These are phyloP conservation scores for Xiphophorus maculatus DNA, from an alignment of 2,113 vertebrate genomes.

Conservation along the genomic window DNA sequence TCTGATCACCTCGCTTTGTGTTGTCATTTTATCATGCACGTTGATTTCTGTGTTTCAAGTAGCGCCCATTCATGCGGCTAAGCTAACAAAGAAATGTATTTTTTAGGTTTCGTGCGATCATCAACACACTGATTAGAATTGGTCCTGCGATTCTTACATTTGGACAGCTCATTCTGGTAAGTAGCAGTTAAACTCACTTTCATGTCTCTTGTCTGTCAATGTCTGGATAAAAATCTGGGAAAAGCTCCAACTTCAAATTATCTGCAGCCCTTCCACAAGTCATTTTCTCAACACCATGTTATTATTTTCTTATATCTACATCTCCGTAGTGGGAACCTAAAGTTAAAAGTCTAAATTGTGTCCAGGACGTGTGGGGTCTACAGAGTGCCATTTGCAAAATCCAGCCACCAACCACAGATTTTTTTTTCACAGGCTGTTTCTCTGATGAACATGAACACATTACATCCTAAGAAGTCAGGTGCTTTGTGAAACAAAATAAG, in stretches of 20 bases:
- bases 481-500: no score
- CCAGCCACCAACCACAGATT: no score
- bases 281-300: not conserved
- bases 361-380: no score
- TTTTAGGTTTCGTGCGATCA: slow-evolving; percentile 85
- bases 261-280: not conserved
- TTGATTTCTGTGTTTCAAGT: not conserved
- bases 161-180: slow-evolving; percentile 89
- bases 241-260: not conserved
- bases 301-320: no score
- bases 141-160: slow-evolving; percentile 90
- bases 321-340: no score
- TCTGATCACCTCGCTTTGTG: not conserved
- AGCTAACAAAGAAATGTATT: not conserved
- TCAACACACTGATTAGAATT: slow-evolving; percentile 92
- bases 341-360: no score
- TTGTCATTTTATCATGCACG: not conserved
- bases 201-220: not conserved
- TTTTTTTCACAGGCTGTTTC: no score
- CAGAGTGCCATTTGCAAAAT: no score
- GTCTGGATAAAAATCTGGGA: not conserved
- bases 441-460: no score
- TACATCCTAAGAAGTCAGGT: no score
- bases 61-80: not conserved
- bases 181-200: slow-evolving; percentile 44